Evolutionary conservation across 2,113 vertebrate genomes (phyloP).

Genomic region (Leuciscus idus): DNA sequence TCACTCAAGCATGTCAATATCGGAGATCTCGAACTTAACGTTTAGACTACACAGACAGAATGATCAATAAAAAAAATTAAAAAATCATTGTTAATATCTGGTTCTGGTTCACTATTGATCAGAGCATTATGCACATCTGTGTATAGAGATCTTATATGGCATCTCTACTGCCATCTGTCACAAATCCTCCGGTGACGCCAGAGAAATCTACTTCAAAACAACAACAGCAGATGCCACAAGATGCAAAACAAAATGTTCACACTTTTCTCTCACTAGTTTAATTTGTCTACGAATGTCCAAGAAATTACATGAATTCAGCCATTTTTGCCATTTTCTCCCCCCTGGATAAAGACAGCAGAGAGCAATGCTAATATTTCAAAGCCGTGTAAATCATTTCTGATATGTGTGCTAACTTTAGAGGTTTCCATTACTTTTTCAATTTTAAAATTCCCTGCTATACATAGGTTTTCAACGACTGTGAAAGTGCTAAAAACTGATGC

Average conservation of each 20-base stretch:
- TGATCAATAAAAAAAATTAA: background rate
- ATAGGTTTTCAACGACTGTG: too few relatives aligned
- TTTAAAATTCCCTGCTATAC: background rate
- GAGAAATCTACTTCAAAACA: background rate
- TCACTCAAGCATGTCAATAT: background rate
- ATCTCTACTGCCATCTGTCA: background rate
- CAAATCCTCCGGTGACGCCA: background rate
- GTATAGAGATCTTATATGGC: background rate
- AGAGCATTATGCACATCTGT: background rate
- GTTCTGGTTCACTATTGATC: background rate
- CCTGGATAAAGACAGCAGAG: too few relatives aligned
- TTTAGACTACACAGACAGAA: background rate
- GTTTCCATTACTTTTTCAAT: background rate
- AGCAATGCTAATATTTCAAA: too few relatives aligned
- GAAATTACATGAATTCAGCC: too few relatives aligned
- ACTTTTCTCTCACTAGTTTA: too few relatives aligned
- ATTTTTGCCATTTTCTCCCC: too few relatives aligned
- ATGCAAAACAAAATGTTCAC: background rate
- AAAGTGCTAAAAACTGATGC: too few relatives aligned
- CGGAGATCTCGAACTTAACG: background rate
- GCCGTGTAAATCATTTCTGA: too few relatives aligned
- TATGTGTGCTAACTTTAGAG: too few relatives aligned
- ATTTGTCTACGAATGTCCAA: too few relatives aligned
- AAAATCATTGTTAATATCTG: background rate
- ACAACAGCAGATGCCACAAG: background rate